Evolutionary conservation across 2,888 invertebrate genomes (phyloP).

Genomic region (Eledone cirrhosa): DNA sequence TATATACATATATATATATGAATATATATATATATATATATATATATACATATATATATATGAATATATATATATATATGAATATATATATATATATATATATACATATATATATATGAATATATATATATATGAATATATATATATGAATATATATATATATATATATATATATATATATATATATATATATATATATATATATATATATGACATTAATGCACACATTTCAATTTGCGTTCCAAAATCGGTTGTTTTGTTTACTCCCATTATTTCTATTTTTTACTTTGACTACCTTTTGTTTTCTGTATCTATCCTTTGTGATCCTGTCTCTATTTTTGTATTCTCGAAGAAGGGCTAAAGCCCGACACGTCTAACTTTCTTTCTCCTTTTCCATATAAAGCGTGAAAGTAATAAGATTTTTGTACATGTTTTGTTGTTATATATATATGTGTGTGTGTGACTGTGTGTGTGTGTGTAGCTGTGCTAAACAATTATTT

Average conservation of each 20-base stretch:
- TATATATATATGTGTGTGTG: background rate
- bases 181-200: background rate
- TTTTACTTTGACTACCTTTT: no score
- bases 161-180: background rate
- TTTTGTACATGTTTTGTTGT: no score
- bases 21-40: background rate
- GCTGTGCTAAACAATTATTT: background rate
- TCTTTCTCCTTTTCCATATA: no score
- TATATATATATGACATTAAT: background rate
- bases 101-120: background rate
- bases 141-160: background rate
- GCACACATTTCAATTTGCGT: no score
- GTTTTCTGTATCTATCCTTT: no score
- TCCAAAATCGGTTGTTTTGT: no score
- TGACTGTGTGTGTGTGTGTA: background rate
- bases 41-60: background rate
- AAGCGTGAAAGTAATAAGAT: no score
- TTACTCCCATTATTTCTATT: no score
- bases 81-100: slow-evolving; percentile 2
- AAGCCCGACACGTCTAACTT: no score
- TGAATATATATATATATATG: background rate
- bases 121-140: background rate
- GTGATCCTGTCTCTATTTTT: no score
- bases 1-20: background rate
- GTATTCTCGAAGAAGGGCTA: no score